These are phyloP conservation scores for Epistrophe eligans DNA, from an alignment of 2,888 invertebrate species.

Conservation along the genomic window DNA sequence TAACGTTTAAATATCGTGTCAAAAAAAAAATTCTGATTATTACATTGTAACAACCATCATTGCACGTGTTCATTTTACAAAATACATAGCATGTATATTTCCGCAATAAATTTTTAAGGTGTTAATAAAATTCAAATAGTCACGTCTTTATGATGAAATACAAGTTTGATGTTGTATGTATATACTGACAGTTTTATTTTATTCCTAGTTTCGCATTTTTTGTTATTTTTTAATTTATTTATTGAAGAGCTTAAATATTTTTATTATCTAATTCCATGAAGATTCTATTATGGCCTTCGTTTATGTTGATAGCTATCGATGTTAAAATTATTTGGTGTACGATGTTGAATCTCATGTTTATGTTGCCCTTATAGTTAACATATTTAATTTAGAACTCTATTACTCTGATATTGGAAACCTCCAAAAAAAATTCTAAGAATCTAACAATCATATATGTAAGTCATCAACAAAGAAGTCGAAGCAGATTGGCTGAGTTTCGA, in stretches of 20 bases:
- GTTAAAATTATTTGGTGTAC: no score
- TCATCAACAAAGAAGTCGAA: no score
- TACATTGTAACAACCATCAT: constrained; percentile 1
- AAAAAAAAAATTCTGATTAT: background rate
- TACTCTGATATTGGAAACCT: no score
- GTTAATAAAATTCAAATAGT: constrained; percentile 5
- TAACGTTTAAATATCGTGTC: background rate
- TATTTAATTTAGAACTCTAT: no score
- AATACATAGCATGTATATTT: background rate
- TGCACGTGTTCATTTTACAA: constrained; percentile 1
- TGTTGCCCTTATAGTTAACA: no score
- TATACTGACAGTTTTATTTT: background rate
- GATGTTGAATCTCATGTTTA: no score
- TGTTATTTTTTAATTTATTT: no score
- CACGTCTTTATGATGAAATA: background rate
- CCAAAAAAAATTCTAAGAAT: no score
- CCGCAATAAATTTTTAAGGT: background rate
- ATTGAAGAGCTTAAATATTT: background rate
- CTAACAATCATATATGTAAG: no score
- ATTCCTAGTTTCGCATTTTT: background rate
- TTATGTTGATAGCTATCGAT: no score
- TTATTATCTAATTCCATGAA: background rate
- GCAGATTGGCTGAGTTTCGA: no score
- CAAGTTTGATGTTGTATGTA: background rate
- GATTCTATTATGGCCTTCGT: background rate